phyloP scores from a whole-genome alignment of 2,888 invertebrate genomes.

The Meiosimyza decipiens region DNA sequence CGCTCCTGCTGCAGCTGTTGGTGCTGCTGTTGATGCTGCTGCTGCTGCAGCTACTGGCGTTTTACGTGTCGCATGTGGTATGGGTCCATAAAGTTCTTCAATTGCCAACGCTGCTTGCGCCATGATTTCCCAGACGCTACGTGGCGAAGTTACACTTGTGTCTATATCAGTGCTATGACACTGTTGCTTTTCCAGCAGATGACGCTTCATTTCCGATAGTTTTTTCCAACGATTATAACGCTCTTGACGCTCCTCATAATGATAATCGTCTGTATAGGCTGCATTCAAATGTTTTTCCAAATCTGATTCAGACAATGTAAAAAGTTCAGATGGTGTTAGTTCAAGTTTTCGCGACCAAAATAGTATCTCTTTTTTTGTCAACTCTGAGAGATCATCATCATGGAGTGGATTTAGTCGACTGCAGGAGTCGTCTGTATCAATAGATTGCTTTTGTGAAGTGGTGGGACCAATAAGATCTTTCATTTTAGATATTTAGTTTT shows the following conservation, averaged over 20 bases:
- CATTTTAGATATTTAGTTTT: neutral
- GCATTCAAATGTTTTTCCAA: constrained; percentile 32
- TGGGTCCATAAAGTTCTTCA: constrained; percentile 45
- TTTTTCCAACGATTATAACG: constrained; percentile 47
- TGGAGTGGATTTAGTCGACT: constrained; percentile 36
- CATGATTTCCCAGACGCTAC: constrained; percentile 55
- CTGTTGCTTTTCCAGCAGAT: constrained; percentile 48
- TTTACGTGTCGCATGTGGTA: neutral
- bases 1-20: constrained; percentile 1
- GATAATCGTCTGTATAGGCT: constrained; percentile 27
- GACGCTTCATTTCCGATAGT: constrained; percentile 45
- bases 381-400: constrained; percentile 44
- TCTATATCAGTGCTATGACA: constrained; percentile 38
- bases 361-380: constrained; percentile 46
- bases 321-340: constrained; percentile 48
- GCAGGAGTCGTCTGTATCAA: constrained; percentile 5
- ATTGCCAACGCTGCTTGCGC: constrained; percentile 52
- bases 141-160: neutral
- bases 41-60: neutral
- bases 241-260: constrained; percentile 9
- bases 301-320: constrained; percentile 43
- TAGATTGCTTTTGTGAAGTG: neutral
- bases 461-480: neutral
- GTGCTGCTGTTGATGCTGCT: neutral
- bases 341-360: constrained; percentile 49